Conservation (phyloP, 2,888 invertebrate species). For the Germaria angustata region DNA sequence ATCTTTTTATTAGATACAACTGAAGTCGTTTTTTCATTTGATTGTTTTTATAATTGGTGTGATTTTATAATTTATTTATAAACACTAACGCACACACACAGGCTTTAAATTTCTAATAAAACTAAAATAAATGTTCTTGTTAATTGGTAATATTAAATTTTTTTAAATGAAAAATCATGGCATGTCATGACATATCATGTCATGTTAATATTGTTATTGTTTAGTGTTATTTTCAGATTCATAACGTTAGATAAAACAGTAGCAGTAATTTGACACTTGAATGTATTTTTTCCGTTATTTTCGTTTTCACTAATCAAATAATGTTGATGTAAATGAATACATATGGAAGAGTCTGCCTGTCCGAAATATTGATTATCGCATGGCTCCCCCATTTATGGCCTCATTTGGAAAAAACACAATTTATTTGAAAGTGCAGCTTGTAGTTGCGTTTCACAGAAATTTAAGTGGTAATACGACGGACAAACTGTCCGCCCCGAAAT, state of each 20-base stretch:
- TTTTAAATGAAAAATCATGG: background rate
- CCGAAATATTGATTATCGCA: too few relatives aligned
- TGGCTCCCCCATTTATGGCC: too few relatives aligned
- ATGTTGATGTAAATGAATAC: too few relatives aligned
- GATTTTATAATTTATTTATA: slow-evolving; percentile 24
- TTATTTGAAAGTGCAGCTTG: too few relatives aligned
- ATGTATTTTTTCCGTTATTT: background rate
- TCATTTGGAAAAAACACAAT: too few relatives aligned
- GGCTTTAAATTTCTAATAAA: slow-evolving; percentile 12
- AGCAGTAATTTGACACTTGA: slow-evolving; percentile 1
- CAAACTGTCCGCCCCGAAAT: too few relatives aligned
- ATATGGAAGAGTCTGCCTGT: too few relatives aligned
- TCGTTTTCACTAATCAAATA: too few relatives aligned
- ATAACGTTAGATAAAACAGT: slow-evolving; percentile 1
- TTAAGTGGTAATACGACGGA: too few relatives aligned
- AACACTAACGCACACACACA: background rate
- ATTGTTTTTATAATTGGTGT: slow-evolving; percentile 11
- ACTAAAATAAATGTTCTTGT: slow-evolving; percentile 1
- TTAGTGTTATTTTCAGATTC: slow-evolving; percentile 3
- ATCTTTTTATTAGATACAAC: slow-evolving; percentile 1
- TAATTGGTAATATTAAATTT: slow-evolving; percentile 15
- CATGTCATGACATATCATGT: slow-evolving; percentile 20
- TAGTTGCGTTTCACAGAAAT: too few relatives aligned
- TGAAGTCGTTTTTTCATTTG: slow-evolving; percentile 7
- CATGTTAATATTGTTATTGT: background rate